A percentile compares a stretch with the other conserved stretches of the same genome.
These are phyloP conservation scores for Pseudoips prasinana DNA, from an alignment of 2,888 invertebrate genomes.

Conservation along the genomic window DNA sequence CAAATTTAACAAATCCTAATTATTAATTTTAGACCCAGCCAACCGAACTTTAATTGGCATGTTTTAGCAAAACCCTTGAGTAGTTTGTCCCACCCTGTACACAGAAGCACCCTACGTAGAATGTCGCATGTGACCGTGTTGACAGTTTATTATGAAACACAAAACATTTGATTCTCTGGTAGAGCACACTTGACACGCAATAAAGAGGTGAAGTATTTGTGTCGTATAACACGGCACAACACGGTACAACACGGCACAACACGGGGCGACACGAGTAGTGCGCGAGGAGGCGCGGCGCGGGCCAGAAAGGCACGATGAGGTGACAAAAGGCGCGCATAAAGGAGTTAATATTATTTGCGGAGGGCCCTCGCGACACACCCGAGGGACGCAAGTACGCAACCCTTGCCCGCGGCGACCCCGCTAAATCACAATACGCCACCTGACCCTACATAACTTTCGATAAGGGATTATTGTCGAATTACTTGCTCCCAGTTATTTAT, in stretches of 20 bases:
- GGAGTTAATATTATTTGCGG: constrained; percentile 62
- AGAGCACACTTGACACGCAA: not conserved
- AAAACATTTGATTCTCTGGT: constrained; percentile 5
- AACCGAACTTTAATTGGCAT: no score
- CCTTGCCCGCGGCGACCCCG: constrained; percentile 36
- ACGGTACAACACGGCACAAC: not conserved
- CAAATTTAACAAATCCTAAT: no score
- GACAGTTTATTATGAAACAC: constrained; percentile 7
- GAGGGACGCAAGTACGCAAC: constrained; percentile 31
- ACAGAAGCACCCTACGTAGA: not conserved
- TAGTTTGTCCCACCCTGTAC: no score
- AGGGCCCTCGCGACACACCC: constrained; percentile 35
- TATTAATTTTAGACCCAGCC: no score
- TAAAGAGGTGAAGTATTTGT: not conserved
- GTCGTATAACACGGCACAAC: not conserved
- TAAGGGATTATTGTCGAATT: constrained; percentile 49
- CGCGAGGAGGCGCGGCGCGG: not conserved
- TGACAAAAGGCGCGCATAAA: constrained; percentile 51
- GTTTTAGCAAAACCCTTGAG: no score
- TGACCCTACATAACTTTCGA: constrained; percentile 43
- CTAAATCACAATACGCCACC: constrained; percentile 45
- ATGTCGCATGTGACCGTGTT: constrained; percentile 2
- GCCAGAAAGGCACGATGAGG: constrained; percentile 27
- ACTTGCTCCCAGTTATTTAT: constrained; percentile 37
- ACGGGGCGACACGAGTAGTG: not conserved